Percentiles rank a stretch among this genome's conserved stretches.
Evolutionary conservation across 2,888 invertebrate species (phyloP).

Genomic region (Metallyticus violacea): DNA sequence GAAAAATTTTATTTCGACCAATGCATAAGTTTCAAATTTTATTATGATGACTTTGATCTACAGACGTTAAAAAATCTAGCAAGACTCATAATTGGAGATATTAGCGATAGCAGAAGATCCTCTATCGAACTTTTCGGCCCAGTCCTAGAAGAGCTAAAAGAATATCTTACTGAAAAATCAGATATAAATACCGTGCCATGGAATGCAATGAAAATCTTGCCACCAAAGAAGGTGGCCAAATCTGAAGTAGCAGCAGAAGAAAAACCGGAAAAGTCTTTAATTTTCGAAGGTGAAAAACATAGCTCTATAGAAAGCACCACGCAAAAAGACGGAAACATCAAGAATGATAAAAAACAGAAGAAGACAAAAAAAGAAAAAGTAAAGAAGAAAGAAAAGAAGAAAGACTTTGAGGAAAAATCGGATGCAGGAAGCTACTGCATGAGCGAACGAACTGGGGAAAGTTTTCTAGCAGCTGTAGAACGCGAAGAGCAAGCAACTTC

Average conservation of each 20-base stretch:
- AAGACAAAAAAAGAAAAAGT: slow-evolving; percentile 1
- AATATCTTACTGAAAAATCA: neutral
- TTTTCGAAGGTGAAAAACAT: neutral
- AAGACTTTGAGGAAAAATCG: neutral
- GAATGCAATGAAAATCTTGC: neutral
- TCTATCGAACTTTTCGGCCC: slow-evolving; percentile 49
- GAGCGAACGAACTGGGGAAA: neutral
- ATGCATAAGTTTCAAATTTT: slow-evolving; percentile 58
- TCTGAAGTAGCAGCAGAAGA: neutral
- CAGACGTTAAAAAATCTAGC: slow-evolving; percentile 53
- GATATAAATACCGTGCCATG: neutral
- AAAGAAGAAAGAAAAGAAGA: neutral
- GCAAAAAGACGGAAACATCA: neutral
- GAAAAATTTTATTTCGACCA: slow-evolving; percentile 58
- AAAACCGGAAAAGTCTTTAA: neutral
- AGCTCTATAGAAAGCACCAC: neutral
- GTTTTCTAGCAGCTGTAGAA: neutral
- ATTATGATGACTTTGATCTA: slow-evolving; percentile 56
- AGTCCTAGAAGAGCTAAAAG: slow-evolving; percentile 44
- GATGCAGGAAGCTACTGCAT: neutral
- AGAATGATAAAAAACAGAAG: neutral
- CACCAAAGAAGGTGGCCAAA: neutral
- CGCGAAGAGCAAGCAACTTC: neutral
- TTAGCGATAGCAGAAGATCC: slow-evolving; percentile 44
- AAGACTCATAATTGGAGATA: slow-evolving; percentile 51